A percentile compares a stretch with the other conserved stretches of the same genome.
phyloP scores from a whole-genome alignment of 2,888 invertebrate species.

The Epinotia nisella region DNA sequence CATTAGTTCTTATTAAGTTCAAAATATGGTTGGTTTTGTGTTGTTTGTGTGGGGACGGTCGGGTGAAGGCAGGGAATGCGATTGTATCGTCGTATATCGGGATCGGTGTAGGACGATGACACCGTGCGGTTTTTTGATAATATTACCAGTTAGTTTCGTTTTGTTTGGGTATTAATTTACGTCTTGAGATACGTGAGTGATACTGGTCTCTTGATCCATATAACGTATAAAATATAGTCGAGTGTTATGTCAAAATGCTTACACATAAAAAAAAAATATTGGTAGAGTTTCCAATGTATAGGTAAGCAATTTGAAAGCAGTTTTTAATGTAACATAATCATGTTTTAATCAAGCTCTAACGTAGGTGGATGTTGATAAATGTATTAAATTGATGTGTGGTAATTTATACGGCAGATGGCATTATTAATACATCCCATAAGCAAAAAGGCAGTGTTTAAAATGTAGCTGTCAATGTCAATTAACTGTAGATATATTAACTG shows the following conservation, averaged over 20 bases:
- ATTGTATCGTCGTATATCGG: constrained; percentile 66
- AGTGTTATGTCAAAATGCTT: constrained; percentile 13
- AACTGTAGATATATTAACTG: constrained; percentile 9
- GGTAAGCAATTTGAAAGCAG: constrained; percentile 38
- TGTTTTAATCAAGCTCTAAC: constrained; percentile 21
- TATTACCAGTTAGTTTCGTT: constrained; percentile 61
- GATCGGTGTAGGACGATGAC: constrained; percentile 77
- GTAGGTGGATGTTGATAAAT: constrained; percentile 25
- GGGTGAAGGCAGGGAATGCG: constrained; percentile 47
- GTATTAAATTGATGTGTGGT: constrained; percentile 35
- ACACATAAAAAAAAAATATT: constrained; percentile 35
- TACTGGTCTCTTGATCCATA: constrained; percentile 46
- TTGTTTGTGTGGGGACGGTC: background rate
- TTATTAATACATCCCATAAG: constrained; percentile 16
- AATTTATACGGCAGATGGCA: constrained; percentile 40
- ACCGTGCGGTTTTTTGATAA: constrained; percentile 75
- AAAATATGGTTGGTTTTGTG: constrained; percentile 20
- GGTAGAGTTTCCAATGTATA: constrained; percentile 31
- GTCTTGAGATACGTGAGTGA: constrained; percentile 66
- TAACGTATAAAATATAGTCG: background rate
- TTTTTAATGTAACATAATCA: constrained; percentile 8
- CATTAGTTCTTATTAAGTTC: constrained; percentile 19
- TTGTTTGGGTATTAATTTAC: constrained; percentile 76
- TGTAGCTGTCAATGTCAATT: constrained; percentile 26
- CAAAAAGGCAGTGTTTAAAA: constrained; percentile 12